Evolutionary conservation across 2,888 invertebrate genomes (phyloP), one percentile per base, ranked within the genome.

Genomic region (Drosophila falleni): DNA sequence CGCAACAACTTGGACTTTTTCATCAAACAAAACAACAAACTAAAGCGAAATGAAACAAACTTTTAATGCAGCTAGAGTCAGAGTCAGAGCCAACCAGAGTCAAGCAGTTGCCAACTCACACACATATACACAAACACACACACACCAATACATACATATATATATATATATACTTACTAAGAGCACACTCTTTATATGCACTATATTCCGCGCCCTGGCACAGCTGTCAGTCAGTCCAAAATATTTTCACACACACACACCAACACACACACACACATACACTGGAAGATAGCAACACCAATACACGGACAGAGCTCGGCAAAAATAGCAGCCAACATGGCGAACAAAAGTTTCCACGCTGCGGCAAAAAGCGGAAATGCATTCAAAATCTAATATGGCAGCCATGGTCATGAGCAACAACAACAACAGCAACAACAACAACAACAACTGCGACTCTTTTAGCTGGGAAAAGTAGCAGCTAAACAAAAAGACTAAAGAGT

Each of bases 321-420:
- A 47, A 61, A 44, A 51, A 64, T 60, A 63, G 60, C 67, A 77
- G 74, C 69, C 86, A 85, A 80, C 80, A 87, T 85, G 85, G 89
- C 88, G 88, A 85, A 85, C 89, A 89, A 85, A 85, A 87, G 87
- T 89, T 89, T 72, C 63, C 75, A 74, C 78, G 86, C 86, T 87
- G 89, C 87, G 87, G 90, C 89, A 89, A 88, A 86, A 84, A 82
- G 89, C 87, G 87, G 87, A 87, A 89, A 87, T 87, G 87, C 87
- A 87, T 90, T 89, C 87, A 90, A 90, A 87, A 87, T 87, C 90
- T 87, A 87, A 87, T 87, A 87, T 87, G 87, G 87, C 87, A 87
- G 88, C 90, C 87, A 89, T 87, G 87, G 87, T 87, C 87, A 87
- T 88, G 87, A 89, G 89, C 89, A 87, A 54, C 71, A 63, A 9